phyloP scores from a whole-genome alignment of 2,113 vertebrate genomes.

The Choloepus hoffmanni region DNA sequence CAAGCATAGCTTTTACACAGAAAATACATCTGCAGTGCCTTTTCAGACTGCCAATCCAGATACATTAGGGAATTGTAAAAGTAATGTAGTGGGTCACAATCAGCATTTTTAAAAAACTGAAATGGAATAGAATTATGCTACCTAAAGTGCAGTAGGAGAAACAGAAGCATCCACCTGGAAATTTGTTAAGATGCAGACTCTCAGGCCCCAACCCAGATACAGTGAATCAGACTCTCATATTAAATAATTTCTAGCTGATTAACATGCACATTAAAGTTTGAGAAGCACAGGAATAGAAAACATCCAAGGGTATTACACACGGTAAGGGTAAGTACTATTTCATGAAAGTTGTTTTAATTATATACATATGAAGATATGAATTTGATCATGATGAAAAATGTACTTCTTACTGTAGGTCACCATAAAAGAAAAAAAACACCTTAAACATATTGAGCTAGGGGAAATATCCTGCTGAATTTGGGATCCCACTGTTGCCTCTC shows the following conservation, averaged over 20 bases:
- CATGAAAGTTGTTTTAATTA: conserved; percentile 40
- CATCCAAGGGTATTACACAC: background rate
- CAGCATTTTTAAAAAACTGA: background rate
- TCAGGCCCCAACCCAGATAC: background rate
- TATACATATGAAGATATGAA: background rate
- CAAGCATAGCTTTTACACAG: background rate
- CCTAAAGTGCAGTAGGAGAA: background rate
- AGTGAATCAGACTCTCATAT: background rate
- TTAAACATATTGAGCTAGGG: background rate
- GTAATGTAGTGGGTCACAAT: background rate
- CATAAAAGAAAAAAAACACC: background rate
- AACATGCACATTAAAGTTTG: background rate
- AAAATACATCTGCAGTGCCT: background rate
- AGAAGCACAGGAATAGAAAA: conserved; percentile 1
- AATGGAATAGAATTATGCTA: background rate
- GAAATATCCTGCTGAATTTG: background rate
- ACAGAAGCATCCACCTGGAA: background rate
- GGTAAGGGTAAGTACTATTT: conserved; percentile 26
- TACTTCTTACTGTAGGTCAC: conserved; percentile 1
- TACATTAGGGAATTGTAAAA: background rate
- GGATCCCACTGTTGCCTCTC: background rate
- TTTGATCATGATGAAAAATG: conserved; percentile 58
- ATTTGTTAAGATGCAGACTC: background rate
- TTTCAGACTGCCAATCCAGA: background rate
- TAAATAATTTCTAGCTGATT: conserved; percentile 8